A percentile compares a stretch with the other conserved stretches of the same genome.
phyloP scores from a whole-genome alignment of 2,888 invertebrate genomes.

The Adelphocoris suturalis region DNA sequence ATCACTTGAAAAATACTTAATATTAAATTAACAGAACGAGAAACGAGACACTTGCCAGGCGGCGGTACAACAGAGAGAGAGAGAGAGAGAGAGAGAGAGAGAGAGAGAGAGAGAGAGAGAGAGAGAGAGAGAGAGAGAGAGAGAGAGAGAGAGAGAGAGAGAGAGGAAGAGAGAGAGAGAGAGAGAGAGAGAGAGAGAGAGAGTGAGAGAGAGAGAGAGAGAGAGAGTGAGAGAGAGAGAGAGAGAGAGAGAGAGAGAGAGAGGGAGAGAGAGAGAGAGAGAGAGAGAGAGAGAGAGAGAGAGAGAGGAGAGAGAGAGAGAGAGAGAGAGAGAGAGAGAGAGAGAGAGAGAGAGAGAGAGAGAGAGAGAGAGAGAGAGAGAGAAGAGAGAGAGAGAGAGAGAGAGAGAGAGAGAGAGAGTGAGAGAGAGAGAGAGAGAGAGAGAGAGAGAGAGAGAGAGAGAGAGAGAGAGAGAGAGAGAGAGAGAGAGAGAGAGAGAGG shows the following conservation, averaged over 20 bases:
- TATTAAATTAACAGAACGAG: too few species aligned
- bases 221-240: slow-evolving; percentile 6
- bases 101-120: too few species aligned
- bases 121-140: slow-evolving; percentile 29
- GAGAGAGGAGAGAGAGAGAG: background rate
- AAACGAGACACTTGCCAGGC: background rate
- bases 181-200: background rate
- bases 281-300: background rate
- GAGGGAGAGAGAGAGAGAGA: background rate
- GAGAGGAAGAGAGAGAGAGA: slow-evolving; percentile 8
- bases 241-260: background rate
- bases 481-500: background rate
- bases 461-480: background rate
- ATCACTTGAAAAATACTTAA: too few species aligned
- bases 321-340: background rate
- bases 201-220: background rate
- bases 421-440: background rate
- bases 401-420: background rate
- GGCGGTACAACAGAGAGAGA: background rate
- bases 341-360: background rate
- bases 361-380: background rate
- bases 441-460: background rate
- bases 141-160: slow-evolving; percentile 6
- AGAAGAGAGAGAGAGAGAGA: background rate
- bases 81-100: too few species aligned